Percentiles rank a stretch among this genome's conserved stretches.
phyloP scores from a whole-genome alignment of 2,888 invertebrate genomes.

The Cacoxenus indagator region DNA sequence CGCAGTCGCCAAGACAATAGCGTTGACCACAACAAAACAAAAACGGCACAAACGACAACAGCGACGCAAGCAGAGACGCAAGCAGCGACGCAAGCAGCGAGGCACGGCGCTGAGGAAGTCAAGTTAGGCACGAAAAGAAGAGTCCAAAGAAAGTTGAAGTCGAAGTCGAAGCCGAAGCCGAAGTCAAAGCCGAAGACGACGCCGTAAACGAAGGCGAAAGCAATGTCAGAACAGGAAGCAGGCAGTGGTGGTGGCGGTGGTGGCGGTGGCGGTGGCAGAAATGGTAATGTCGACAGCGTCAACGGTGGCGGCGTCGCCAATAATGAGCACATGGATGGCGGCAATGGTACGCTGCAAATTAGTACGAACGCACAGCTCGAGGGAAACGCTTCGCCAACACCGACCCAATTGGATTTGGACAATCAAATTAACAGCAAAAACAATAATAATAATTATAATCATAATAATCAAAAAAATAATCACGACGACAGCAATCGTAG shows the following conservation, averaged over 20 bases:
- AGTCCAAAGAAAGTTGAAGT: slow-evolving; percentile 41
- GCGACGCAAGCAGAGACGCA: slow-evolving; percentile 41
- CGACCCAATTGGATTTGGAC: slow-evolving; percentile 51
- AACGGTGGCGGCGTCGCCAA: slow-evolving; percentile 48
- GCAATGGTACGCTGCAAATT: slow-evolving; percentile 67
- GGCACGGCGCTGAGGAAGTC: neutral
- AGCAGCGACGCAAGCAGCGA: slow-evolving; percentile 31
- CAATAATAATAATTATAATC: slow-evolving; percentile 29
- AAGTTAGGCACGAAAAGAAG: neutral
- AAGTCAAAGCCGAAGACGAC: slow-evolving; percentile 56
- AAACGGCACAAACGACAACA: slow-evolving; percentile 40
- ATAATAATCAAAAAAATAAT: slow-evolving; percentile 23
- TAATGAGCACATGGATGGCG: slow-evolving; percentile 57
- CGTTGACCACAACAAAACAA: slow-evolving; percentile 16
- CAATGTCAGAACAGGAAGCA: slow-evolving; percentile 35
- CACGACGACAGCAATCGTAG: slow-evolving; percentile 46
- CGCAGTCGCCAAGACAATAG: neutral
- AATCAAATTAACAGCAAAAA: slow-evolving; percentile 50
- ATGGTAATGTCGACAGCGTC: slow-evolving; percentile 24
- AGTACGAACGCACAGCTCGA: slow-evolving; percentile 68
- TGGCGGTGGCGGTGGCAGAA: slow-evolving; percentile 27
- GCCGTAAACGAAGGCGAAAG: slow-evolving; percentile 40
- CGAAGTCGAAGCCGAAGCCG: slow-evolving; percentile 29
- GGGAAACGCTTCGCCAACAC: slow-evolving; percentile 60
- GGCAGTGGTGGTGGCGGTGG: slow-evolving; percentile 29